These are phyloP conservation scores for Neoarius graeffei DNA, from an alignment of 2,113 vertebrate species.

Conservation along the genomic window DNA sequence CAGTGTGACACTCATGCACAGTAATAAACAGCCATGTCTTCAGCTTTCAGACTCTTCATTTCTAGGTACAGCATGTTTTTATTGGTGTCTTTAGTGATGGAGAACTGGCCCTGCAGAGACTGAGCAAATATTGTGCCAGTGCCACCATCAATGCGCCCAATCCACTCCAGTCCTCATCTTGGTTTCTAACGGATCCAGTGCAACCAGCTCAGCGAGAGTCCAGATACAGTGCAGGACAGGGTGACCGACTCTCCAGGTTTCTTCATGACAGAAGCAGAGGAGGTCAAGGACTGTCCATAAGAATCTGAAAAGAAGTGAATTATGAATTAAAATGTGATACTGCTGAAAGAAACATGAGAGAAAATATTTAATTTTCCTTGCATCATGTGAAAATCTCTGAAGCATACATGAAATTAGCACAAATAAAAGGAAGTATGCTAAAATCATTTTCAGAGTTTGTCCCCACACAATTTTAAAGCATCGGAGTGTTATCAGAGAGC, in stretches of 20 bases:
- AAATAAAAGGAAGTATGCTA: too few species aligned
- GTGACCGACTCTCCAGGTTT: slow-evolving; percentile 47
- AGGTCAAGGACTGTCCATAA: slow-evolving; percentile 1
- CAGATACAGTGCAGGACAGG: slow-evolving; percentile 52
- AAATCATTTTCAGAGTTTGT: too few species aligned
- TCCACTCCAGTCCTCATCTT: slow-evolving; percentile 37
- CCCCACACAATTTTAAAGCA: too few species aligned
- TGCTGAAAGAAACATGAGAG: too few species aligned
- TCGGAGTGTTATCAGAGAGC: too few species aligned
- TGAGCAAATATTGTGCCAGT: background rate
- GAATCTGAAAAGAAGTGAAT: slow-evolving; percentile 34
- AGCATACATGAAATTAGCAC: too few species aligned
- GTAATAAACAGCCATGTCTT: slow-evolving; percentile 50
- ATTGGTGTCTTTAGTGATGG: too few species aligned
- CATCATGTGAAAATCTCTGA: too few species aligned
- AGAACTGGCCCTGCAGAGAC: too few species aligned
- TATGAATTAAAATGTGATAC: too few species aligned
- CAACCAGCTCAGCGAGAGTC: background rate
- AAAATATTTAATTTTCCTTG: too few species aligned
- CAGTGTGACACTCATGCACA: slow-evolving; percentile 1
- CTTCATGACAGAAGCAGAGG: slow-evolving; percentile 12
- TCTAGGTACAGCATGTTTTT: background rate
- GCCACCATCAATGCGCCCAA: background rate
- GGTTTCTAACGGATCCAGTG: slow-evolving; percentile 32
- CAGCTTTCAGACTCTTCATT: slow-evolving; percentile 39